Percentiles rank a stretch among this genome's conserved stretches.
Conservation (phyloP, 2,888 invertebrate genomes). For the Trileptium ribeirensis region DNA sequence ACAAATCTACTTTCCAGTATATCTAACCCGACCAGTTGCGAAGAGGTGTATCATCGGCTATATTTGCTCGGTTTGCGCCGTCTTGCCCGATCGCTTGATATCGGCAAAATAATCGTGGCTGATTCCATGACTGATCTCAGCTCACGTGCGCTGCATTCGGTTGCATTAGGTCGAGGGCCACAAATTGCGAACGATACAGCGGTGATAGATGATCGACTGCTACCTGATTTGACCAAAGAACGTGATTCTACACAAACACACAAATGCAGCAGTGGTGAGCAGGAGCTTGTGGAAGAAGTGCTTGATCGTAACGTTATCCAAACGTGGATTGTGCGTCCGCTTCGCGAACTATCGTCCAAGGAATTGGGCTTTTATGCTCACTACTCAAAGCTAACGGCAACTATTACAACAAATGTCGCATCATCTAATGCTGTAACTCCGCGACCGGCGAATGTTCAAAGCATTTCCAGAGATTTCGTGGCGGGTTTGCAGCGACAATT, state of each 20-base stretch:
- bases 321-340: slow-evolving; percentile 12
- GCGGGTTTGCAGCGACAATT: slow-evolving; percentile 27
- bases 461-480: slow-evolving; percentile 25
- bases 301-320: background rate
- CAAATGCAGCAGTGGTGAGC: background rate
- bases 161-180: slow-evolving; percentile 10
- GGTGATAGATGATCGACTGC: background rate
- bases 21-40: background rate
- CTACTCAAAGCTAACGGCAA: background rate
- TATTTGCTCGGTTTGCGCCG: background rate
- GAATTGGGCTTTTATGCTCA: slow-evolving; percentile 9
- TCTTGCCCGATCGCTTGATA: background rate
- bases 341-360: slow-evolving; percentile 13
- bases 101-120: background rate
- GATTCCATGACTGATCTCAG: background rate
- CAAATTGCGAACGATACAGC: background rate
- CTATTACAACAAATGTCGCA: too few species aligned
- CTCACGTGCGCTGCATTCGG: background rate
- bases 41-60: background rate
- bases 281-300: background rate
- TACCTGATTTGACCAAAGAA: too few species aligned
- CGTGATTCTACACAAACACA: too few species aligned
- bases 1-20: background rate
- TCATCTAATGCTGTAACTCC: background rate
- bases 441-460: background rate